Conservation (phyloP, 23 tunicate species). For the Ascidia mentula region DNA sequence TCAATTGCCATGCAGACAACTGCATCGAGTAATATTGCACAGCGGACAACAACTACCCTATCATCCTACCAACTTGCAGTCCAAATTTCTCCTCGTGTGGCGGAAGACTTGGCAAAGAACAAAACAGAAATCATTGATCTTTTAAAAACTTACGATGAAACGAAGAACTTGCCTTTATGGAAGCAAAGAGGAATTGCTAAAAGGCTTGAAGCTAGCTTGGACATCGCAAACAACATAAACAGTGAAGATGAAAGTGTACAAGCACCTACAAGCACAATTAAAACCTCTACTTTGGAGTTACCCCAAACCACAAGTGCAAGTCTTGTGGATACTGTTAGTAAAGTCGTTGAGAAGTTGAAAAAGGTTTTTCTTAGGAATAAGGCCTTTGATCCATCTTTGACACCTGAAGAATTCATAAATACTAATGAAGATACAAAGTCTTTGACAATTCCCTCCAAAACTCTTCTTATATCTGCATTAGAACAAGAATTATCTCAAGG, state of each 20-base stretch:
- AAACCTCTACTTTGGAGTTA: background rate
- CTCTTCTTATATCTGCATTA: background rate
- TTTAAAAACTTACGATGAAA: conserved; percentile 21
- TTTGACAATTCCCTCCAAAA: background rate
- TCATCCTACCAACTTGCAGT: conserved; percentile 37
- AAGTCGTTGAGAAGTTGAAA: conserved; percentile 12
- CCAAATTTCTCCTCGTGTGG: conserved; percentile 5
- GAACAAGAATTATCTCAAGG: background rate
- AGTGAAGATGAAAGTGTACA: background rate
- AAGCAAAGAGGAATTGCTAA: conserved; percentile 17
- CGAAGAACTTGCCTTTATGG: conserved; percentile 51
- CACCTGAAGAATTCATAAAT: conserved; percentile 13
- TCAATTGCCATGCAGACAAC: background rate
- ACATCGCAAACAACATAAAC: background rate
- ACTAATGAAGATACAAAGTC: background rate
- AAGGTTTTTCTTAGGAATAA: background rate
- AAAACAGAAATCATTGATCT: conserved; percentile 15
- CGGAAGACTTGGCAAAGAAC: background rate
- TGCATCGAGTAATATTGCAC: conserved; percentile 12
- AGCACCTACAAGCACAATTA: conserved; percentile 5
- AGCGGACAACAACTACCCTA: conserved; percentile 1
- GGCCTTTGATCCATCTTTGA: conserved; percentile 8
- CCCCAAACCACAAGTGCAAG: background rate
- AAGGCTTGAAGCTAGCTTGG: conserved; percentile 16
- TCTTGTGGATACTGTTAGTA: background rate